phyloP scores from a whole-genome alignment of 1,140 invertebrate genomes.

The Zaprionus gabonicus region DNA sequence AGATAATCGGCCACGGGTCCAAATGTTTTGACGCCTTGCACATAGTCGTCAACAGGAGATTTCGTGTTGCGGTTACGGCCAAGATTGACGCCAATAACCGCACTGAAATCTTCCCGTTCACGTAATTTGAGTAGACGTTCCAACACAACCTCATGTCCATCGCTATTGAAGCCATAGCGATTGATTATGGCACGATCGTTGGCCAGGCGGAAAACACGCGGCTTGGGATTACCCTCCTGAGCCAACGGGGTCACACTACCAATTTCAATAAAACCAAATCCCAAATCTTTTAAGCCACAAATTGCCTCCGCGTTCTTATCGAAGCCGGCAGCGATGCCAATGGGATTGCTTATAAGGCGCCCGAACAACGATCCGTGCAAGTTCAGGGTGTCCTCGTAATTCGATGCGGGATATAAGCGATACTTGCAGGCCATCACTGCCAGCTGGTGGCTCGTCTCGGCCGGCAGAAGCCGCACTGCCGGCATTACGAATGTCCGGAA shows the following conservation, averaged over 20 bases:
- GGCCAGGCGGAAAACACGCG: constrained; percentile 94
- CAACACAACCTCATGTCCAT: constrained; percentile 92
- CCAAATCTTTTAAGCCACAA: constrained; percentile 91
- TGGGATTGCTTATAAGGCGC: constrained; percentile 92
- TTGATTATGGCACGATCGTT: constrained; percentile 97
- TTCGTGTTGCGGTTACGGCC: constrained; percentile 96
- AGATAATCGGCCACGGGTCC: constrained; percentile 92
- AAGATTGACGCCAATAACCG: constrained; percentile 94
- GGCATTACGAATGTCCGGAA: constrained; percentile 70
- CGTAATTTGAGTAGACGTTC: constrained; percentile 87
- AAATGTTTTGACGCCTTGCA: constrained; percentile 91
- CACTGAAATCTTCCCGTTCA: constrained; percentile 85
- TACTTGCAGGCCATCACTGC: constrained; percentile 91
- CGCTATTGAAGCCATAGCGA: constrained; percentile 96
- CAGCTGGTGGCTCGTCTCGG: constrained; percentile 92
- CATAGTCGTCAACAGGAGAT: constrained; percentile 93
- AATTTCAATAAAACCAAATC: constrained; percentile 98
- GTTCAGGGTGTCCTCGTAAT: constrained; percentile 86
- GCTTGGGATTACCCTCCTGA: constrained; percentile 96
- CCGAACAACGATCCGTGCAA: constrained; percentile 90
- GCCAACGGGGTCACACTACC: constrained; percentile 97
- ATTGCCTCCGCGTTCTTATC: constrained; percentile 98
- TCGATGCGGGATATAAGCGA: constrained; percentile 88
- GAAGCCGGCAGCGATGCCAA: constrained; percentile 99
- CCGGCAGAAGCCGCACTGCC: constrained; percentile 74